Evolutionary conservation across 1,140 invertebrate species (phyloP).

Genomic region (Drosophila micromelanica): DNA sequence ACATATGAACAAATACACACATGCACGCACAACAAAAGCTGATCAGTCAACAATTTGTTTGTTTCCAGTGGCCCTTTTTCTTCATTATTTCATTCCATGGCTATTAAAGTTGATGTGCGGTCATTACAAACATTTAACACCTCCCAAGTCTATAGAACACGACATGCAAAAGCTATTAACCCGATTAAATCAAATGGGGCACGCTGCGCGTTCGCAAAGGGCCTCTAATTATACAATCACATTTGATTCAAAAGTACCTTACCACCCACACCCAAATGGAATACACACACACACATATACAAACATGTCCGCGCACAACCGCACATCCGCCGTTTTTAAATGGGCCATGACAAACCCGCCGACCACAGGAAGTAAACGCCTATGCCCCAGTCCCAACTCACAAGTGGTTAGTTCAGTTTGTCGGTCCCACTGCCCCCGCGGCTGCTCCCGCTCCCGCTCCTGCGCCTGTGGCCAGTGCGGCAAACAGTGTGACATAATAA

Average conservation of each 20-base stretch:
- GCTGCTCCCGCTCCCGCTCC: not conserved
- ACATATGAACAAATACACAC: conserved; percentile 17
- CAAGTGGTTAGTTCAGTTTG: conserved; percentile 27
- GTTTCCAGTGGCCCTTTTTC: conserved; percentile 46
- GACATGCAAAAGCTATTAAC: conserved; percentile 79
- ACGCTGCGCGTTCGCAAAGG: conserved; percentile 32
- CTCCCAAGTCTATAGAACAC: conserved; percentile 47
- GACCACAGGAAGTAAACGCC: conserved; percentile 71
- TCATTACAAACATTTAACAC: conserved; percentile 78
- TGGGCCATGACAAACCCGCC: conserved; percentile 67
- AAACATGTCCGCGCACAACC: conserved; percentile 13
- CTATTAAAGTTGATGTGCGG: conserved; percentile 72
- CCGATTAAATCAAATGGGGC: conserved; percentile 75
- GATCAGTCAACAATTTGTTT: conserved; percentile 67
- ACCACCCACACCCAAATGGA: conserved; percentile 2
- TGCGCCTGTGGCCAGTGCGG: conserved; percentile 51
- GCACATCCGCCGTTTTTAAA: conserved; percentile 60
- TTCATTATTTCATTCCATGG: conserved; percentile 49
- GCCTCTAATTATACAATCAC: conserved; percentile 74
- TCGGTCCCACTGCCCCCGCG: conserved; percentile 3
- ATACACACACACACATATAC: conserved; percentile 18
- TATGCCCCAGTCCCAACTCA: conserved; percentile 16
- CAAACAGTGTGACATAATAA: conserved; percentile 77
- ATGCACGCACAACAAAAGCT: conserved; percentile 18
- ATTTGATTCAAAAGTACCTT: conserved; percentile 73